These are phyloP conservation scores for Leptinotarsa undecemlineata DNA, from an alignment of 1,140 invertebrate species.

Conservation along the genomic window DNA sequence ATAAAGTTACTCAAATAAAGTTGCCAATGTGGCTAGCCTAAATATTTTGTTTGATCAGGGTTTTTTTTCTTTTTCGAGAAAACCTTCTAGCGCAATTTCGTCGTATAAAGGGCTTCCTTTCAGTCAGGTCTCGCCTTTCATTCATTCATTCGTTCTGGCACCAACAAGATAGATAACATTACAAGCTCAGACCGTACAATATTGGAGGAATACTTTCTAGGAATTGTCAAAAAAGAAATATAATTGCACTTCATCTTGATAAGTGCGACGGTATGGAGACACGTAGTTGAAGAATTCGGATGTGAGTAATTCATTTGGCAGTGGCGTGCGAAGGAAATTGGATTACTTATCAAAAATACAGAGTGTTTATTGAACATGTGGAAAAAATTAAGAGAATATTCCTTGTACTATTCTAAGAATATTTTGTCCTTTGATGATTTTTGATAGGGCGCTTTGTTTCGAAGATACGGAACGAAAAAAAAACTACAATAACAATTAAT, in stretches of 20 bases:
- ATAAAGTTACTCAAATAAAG: too few relatives aligned
- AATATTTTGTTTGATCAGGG: too few relatives aligned
- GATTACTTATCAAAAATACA: too few relatives aligned
- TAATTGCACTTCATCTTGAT: background rate
- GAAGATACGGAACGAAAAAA: too few relatives aligned
- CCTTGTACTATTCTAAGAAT: too few relatives aligned
- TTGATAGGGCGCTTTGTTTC: too few relatives aligned
- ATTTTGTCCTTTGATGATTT: too few relatives aligned
- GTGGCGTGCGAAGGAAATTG: background rate
- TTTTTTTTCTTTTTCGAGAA: too few relatives aligned
- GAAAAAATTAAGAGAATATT: too few relatives aligned
- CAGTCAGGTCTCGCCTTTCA: background rate
- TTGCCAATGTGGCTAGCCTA: too few relatives aligned
- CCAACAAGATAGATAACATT: background rate
- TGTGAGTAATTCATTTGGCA: background rate
- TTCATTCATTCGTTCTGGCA: background rate
- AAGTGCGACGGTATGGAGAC: slow-evolving; percentile 4
- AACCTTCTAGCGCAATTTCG: background rate
- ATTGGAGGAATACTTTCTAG: background rate
- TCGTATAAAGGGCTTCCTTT: background rate
- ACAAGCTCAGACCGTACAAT: background rate
- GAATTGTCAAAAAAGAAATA: slow-evolving; percentile 3
- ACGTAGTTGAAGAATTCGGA: slow-evolving; percentile 8
- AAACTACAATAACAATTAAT: too few relatives aligned
- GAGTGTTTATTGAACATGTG: too few relatives aligned